Evolutionary conservation across 1,140 invertebrate genomes (phyloP).

Genomic region (Zaprionus ornatus): DNA sequence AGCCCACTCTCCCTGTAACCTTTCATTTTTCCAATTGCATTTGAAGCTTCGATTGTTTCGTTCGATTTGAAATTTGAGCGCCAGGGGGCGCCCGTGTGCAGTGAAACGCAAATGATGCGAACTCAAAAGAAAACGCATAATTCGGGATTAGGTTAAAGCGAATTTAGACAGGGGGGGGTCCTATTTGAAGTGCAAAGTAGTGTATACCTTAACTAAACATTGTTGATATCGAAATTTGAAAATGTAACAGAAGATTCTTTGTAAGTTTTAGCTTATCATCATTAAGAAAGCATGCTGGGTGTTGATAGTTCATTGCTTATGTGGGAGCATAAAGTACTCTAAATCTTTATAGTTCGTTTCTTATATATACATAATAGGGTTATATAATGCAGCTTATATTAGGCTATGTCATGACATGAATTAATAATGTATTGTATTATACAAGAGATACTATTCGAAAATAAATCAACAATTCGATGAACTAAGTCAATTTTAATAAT

Average conservation of each 20-base stretch:
- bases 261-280: neutral
- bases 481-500: too few species aligned
- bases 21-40: slow-evolving; percentile 55
- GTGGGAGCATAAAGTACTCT: too few species aligned
- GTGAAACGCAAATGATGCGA: slow-evolving; percentile 65
- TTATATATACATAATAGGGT: too few species aligned
- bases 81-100: slow-evolving; percentile 28
- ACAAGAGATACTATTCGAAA: too few species aligned
- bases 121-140: neutral
- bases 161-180: neutral
- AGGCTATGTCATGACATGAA: too few species aligned
- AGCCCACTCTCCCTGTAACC: neutral
- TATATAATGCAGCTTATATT: too few species aligned
- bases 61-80: slow-evolving; percentile 13
- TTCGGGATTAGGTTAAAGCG: neutral
- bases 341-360: too few species aligned
- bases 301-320: too few species aligned
- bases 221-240: neutral
- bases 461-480: fast-evolving
- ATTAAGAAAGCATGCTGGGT: neutral
- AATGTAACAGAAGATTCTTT: neutral
- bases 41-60: slow-evolving; percentile 29
- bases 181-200: neutral
- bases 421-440: too few species aligned
- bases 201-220: neutral